Evolutionary conservation across 2,888 invertebrate genomes (phyloP), one percentile per base, ranked within the genome.

Genomic region (Tenthredo notha): DNA sequence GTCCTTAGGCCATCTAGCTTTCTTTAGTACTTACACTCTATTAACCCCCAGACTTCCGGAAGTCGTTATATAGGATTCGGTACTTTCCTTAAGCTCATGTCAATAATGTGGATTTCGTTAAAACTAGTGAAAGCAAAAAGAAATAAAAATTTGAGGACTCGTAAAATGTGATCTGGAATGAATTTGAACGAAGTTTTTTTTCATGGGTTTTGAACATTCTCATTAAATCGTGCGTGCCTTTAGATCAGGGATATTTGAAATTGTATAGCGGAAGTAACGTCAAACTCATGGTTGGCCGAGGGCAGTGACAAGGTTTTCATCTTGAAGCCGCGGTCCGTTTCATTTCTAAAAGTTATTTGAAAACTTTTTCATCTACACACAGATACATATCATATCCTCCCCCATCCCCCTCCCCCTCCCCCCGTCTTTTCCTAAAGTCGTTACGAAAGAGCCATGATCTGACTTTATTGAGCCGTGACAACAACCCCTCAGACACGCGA

Each of bases 401-500:
- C n/a, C n/a, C n/a, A n/a, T n/a, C n/a, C n/a, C n/a, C n/a, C n/a
- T n/a, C n/a, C n/a, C n/a, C n/a, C n/a, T n/a, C n/a, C 18, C 47
- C 33, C 33, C 21, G n/a, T n/a, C n/a, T n/a, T 58, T 61, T 80
- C 40, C 18, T 37, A 61, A 80, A 80, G 78, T 61, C 78, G 78
- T 61, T 80, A 33, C 37, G 21, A 61, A 80, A 80, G 61, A 61
- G 58, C 37, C 77, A 54, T 77, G 37, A 40, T 80, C 61, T 7
- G 61, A 21, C 54, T 50, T 78, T 58, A 78, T 78, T 78, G 78
- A 58, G 78, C 58, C 78, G 78, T 54, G 78, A 78, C 58, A 61
- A 80, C 37, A 77, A 77, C 50, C 77, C 25, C 29, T 21, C 77
- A 33, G 61, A 80, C 80, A 61, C 58, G 80, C 61, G 61, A 61